phyloP scores from a whole-genome alignment of 1,140 invertebrate species.

The Saccostrea cuccullata region DNA sequence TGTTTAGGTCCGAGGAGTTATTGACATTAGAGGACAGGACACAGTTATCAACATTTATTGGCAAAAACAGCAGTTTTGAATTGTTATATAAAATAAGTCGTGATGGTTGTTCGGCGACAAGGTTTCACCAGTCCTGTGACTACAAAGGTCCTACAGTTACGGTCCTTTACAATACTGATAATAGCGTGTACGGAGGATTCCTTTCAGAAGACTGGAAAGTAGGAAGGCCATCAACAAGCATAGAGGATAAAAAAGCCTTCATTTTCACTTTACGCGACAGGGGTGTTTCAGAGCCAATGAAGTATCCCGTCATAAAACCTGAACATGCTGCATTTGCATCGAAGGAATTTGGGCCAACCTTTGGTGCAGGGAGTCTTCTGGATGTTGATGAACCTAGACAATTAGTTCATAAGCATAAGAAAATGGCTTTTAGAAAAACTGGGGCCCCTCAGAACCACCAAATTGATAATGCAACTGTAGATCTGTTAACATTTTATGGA shows the following conservation, averaged over 20 bases:
- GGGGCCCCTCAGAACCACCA: no score
- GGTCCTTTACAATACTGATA: conserved; percentile 54
- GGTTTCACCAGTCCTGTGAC: conserved; percentile 61
- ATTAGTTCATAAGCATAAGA: no score
- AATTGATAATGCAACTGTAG: no score
- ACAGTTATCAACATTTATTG: not conserved
- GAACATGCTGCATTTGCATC: not conserved
- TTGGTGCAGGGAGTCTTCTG: not conserved
- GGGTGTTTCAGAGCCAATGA: not conserved
- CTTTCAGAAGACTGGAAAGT: conserved; percentile 50
- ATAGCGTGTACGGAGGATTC: conserved; percentile 60
- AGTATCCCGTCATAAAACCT: not conserved
- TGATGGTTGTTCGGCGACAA: conserved; percentile 51
- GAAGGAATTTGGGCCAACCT: not conserved
- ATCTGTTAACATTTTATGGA: not conserved
- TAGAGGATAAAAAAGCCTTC: not conserved
- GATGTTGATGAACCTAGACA: no score
- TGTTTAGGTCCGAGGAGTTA: not conserved
- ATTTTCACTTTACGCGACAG: not conserved
- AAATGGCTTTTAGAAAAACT: no score
- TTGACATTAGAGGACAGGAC: not conserved
- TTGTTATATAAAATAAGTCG: conserved; percentile 53
- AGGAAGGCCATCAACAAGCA: not conserved
- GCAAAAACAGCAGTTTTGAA: not conserved
- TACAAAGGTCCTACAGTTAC: conserved; percentile 60